Evolutionary conservation across 2,888 invertebrate genomes (phyloP).

Genomic region (Drosophila putrida): DNA sequence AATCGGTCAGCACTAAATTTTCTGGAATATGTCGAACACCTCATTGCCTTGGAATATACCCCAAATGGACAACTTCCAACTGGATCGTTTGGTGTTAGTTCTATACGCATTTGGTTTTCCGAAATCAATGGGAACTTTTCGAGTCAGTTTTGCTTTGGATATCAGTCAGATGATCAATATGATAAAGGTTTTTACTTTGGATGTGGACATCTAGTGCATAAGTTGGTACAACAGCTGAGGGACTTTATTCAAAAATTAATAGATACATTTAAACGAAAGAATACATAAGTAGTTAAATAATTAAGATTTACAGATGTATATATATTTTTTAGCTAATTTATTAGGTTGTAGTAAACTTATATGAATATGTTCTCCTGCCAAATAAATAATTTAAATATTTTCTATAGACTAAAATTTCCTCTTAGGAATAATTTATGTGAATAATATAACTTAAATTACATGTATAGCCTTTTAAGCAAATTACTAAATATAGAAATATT

Average conservation of each 20-base stretch:
- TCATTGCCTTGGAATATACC: constrained; percentile 41
- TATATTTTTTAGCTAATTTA: neutral
- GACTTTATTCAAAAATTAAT: constrained; percentile 3
- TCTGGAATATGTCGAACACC: constrained; percentile 56
- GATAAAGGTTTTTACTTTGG: neutral
- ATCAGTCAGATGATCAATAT: neutral
- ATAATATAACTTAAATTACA: too few species aligned
- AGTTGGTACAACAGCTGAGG: constrained; percentile 6
- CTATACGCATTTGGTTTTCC: constrained; percentile 52
- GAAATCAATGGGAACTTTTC: constrained; percentile 11
- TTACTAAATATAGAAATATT: too few species aligned
- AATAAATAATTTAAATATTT: too few species aligned
- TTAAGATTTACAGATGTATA: too few species aligned
- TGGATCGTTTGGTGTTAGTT: constrained; percentile 24
- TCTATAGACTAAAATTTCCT: too few species aligned
- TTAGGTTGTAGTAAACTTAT: too few species aligned
- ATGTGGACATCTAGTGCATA: constrained; percentile 21
- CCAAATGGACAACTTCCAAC: neutral
- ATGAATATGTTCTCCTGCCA: too few species aligned
- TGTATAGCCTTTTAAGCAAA: too few species aligned
- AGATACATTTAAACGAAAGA: constrained; percentile 1
- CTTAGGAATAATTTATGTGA: too few species aligned
- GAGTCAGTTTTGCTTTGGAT: neutral
- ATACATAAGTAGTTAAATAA: neutral
- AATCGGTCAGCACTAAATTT: constrained; percentile 60